Percentiles rank a stretch among this genome's conserved stretches.
phyloP scores from a whole-genome alignment of 2,113 vertebrate genomes.

The Tenrec ecaudatus region DNA sequence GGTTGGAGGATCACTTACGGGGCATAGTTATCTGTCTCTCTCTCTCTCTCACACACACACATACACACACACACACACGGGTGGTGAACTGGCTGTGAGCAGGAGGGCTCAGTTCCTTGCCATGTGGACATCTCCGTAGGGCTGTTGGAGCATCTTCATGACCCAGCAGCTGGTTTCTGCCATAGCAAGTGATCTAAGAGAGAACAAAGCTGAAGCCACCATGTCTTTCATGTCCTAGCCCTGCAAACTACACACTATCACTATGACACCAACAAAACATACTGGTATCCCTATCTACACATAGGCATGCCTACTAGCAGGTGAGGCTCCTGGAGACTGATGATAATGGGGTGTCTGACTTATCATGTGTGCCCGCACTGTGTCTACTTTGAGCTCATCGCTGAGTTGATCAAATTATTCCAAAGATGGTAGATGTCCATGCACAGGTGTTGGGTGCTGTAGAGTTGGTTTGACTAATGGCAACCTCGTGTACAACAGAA shows the following conservation, averaged over 20 bases:
- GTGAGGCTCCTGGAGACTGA: not conserved
- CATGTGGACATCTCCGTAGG: not conserved
- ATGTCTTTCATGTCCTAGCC: not conserved
- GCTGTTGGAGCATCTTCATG: not conserved
- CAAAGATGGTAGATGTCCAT: not conserved
- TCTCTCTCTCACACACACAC: too few relatives aligned
- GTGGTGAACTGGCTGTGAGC: not conserved
- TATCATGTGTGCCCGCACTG: not conserved
- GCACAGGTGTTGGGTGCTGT: too few relatives aligned
- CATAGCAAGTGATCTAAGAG: not conserved
- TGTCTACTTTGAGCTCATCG: constrained; percentile 6
- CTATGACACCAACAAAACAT: not conserved
- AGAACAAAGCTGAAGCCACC: not conserved
- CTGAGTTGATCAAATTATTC: not conserved
- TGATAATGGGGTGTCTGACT: not conserved
- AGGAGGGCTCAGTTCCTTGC: not conserved
- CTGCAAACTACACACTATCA: not conserved
- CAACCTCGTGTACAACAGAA: too few relatives aligned
- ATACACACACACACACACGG: not conserved
- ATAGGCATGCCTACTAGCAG: not conserved
- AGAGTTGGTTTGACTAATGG: too few relatives aligned
- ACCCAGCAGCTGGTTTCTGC: not conserved
- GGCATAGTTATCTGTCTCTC: not conserved
- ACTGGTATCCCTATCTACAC: not conserved
- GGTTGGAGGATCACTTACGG: not conserved